Evolutionary conservation across 1,140 invertebrate species (phyloP).

Genomic region (Ditylenchus dipsaci): DNA sequence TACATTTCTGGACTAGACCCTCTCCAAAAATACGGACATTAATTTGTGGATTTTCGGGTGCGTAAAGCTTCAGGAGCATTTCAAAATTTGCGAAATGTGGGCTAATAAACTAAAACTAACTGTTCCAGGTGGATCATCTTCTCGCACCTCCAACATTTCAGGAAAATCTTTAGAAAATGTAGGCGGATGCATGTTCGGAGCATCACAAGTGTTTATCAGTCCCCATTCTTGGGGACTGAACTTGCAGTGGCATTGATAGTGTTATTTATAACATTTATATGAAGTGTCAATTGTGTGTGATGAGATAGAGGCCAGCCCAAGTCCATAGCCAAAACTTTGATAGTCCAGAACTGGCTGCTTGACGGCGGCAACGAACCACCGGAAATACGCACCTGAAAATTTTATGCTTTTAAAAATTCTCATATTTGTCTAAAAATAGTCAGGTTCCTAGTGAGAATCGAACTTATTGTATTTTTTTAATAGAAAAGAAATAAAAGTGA

Average conservation of each 20-base stretch:
- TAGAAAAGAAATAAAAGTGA: no score
- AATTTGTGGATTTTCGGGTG: no score
- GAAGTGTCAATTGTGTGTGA: constrained; percentile 26
- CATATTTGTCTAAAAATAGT: background rate
- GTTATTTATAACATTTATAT: no score
- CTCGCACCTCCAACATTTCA: constrained; percentile 22
- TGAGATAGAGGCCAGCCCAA: constrained; percentile 28
- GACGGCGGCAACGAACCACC: constrained; percentile 9
- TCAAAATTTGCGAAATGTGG: constrained; percentile 14
- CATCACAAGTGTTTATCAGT: constrained; percentile 14
- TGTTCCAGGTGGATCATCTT: constrained; percentile 37
- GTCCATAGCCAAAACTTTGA: constrained; percentile 29
- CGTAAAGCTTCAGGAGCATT: no score
- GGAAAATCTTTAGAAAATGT: constrained; percentile 13
- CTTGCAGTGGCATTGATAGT: background rate
- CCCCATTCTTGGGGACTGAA: background rate
- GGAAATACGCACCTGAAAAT: constrained; percentile 24
- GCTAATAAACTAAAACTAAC: constrained; percentile 16
- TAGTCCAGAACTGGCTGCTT: constrained; percentile 2
- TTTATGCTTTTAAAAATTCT: no score
- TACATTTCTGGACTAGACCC: background rate
- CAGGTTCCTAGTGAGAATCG: background rate
- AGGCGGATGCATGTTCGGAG: constrained; percentile 27
- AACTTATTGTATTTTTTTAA: background rate
- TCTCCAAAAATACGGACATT: no score